Base-by-base conservation (phyloP, 2,113 vertebrate species). In the Rhinoderma darwinii region DNA sequence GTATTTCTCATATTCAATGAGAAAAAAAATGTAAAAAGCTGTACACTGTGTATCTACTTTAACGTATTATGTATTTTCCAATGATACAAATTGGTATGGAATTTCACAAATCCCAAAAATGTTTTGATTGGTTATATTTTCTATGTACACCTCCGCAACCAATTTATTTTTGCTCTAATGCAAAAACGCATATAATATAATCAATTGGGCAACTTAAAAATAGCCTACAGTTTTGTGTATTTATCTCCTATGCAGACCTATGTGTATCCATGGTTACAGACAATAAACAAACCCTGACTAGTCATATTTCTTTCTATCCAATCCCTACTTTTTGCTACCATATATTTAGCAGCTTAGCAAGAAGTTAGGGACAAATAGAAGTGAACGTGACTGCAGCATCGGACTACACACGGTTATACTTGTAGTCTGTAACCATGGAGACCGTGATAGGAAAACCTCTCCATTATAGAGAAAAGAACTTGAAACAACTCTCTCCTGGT, bases 1-100 rank as follows among this genome's bases (percentile, higher is more conserved):
- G 79, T 44, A 75, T 35, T 82, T 61, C 47, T 30, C 30, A 75
- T 63, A 87, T 15, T 80, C 44, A 77, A 82, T 63, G 39, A 43
- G 68, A 76, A 59, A 47, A 32, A 74, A 86, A 56, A 54, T 25
- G 43, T 32, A 54, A 59, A 77, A 77, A 47, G 20, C 27, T 47
- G 44, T 50, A 77, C 41, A 77, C 44, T 77, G 44, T 85, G 68
- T 74, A 56, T 74, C 47, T 51, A n/a, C 54, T 50, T 63, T 25
- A 80, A 39, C 8, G 9, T 5, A 82, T 61, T 81, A 43, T 61
- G 22, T 61, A 25, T 5, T 81, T 43, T 41, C 54, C 54, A 81
- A 61, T 63, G 63, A 43, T 50, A 77, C n/a, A 61, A 63, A 61
- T 43, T 81, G 54, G 39, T 61, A 61, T 63, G 22, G 30, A 43